A percentile compares a stretch with the other conserved stretches of the same genome.
These are phyloP conservation scores for Drosophila ironensis DNA, from an alignment of 1,140 invertebrate species.

Conservation along the genomic window DNA sequence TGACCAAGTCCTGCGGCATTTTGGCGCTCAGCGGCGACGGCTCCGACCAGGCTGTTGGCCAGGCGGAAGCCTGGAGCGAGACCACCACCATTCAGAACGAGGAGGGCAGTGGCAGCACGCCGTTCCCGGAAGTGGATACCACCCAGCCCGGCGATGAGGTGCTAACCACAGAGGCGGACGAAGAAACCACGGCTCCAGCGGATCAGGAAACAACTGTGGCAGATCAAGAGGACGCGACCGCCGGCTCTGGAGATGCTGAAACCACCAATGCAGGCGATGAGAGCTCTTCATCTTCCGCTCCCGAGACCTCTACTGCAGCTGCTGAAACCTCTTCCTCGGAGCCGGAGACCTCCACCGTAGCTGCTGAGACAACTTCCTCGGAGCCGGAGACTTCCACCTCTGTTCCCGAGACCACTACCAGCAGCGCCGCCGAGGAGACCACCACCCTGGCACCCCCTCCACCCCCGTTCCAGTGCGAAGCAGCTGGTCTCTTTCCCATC, in stretches of 20 bases:
- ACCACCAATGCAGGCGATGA: background rate
- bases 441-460: constrained; percentile 40
- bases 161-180: constrained; percentile 4
- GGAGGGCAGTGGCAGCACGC: constrained; percentile 49
- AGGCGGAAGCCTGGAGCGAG: constrained; percentile 38
- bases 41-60: constrained; percentile 10
- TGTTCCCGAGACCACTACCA: background rate
- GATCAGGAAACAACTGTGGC: too few species aligned
- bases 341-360: background rate
- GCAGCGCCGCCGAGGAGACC: background rate
- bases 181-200: background rate
- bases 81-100: constrained; percentile 24
- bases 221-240: constrained; percentile 10
- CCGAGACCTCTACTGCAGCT: background rate
- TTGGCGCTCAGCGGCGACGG: constrained; percentile 52
- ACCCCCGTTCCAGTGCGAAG: constrained; percentile 45
- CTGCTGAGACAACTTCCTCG: constrained; percentile 5
- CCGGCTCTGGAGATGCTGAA: constrained; percentile 3
- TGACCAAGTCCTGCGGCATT: constrained; percentile 62
- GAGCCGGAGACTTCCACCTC: constrained; percentile 15
- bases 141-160: constrained; percentile 9
- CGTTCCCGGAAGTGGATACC: background rate
- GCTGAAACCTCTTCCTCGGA: background rate
- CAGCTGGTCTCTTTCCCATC: constrained; percentile 42
- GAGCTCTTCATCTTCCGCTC: background rate